Evolutionary conservation across 2,113 vertebrate species (phyloP).

Genomic region (Apteryx owenii): DNA sequence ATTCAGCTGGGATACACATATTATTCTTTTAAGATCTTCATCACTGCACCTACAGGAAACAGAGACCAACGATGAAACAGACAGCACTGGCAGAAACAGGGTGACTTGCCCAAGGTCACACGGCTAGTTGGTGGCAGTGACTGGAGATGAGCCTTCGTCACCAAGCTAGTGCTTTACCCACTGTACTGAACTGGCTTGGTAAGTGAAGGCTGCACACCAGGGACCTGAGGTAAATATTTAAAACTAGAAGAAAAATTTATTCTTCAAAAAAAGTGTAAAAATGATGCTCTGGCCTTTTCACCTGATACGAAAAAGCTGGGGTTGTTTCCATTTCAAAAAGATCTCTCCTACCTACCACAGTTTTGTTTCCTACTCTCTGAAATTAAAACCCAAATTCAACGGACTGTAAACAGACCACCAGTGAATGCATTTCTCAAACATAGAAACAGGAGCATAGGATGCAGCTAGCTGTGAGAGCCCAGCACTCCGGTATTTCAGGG

Average conservation of each 20-base stretch:
- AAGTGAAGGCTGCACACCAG: background rate
- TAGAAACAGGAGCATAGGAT: accelerated
- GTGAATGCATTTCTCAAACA: background rate
- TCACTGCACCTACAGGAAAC: background rate
- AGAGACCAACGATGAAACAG: background rate
- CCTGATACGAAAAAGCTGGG: background rate
- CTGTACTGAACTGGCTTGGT: too few relatives aligned
- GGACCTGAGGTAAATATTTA: background rate
- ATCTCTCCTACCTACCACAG: background rate
- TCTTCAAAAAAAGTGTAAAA: background rate
- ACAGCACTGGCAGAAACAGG: background rate
- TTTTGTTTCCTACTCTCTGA: background rate
- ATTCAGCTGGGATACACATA: background rate
- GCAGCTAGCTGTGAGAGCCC: background rate
- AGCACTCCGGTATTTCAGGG: accelerated
- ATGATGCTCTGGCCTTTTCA: background rate
- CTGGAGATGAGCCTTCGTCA: background rate
- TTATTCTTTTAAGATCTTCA: background rate
- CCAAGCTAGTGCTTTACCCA: background rate
- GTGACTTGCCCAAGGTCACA: background rate
- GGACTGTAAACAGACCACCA: background rate
- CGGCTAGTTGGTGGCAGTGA: background rate
- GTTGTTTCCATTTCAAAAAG: background rate
- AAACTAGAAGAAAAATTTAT: background rate
- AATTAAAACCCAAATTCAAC: background rate